Base-by-base conservation (phyloP, 2,797 vertebrate genomes). In the Babyrousa celebensis region DNA sequence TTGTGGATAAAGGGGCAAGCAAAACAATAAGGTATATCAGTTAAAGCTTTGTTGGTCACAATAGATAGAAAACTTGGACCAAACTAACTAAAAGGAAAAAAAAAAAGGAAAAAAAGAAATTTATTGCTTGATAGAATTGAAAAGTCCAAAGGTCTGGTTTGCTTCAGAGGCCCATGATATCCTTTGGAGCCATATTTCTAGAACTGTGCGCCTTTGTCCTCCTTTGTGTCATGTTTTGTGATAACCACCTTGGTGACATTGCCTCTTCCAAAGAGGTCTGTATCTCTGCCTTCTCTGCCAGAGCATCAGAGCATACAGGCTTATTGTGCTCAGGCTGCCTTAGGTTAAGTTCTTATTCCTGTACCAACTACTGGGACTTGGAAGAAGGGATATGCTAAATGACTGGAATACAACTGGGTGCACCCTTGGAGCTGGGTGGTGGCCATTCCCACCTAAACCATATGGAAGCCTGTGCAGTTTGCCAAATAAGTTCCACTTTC, bases 1-100 rank as follows among this genome's bases (percentile, higher is more conserved):
- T 40, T 67, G 2, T 52, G 18, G 21, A 74, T 32, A 52, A 0
- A 79, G 23, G 1, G 32, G 4, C 27, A 86, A 85, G n/a, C 36
- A 70, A 89, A 96, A 71, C 36, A 32, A 89, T 32, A 70, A 84
- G 40, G 18, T 27, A 72, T 89, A 16, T 77, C 40, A 21, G 3
- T 63, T 78, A 58, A 62, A 20, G 58, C 90, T 95, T 77, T 58
- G 23, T 75, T 86, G 48, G 10, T 87, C 68, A 87, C 2, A 54
- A 2, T 25, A 89, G 25, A 58, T 29, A 67, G 71, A 79, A 82
- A 87, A 82, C 18, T 80, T 71, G 1, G 63, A 52, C n/a, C 77
- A 68, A 94, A 92, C 4, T 87, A 58, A 40, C 27, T 48, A 67
- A 92, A 67, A 92, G 90, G 20, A 15, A 54, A 52, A 48, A 79